Conservation (phyloP, 2,888 invertebrate genomes). For the Fragum fragum region DNA sequence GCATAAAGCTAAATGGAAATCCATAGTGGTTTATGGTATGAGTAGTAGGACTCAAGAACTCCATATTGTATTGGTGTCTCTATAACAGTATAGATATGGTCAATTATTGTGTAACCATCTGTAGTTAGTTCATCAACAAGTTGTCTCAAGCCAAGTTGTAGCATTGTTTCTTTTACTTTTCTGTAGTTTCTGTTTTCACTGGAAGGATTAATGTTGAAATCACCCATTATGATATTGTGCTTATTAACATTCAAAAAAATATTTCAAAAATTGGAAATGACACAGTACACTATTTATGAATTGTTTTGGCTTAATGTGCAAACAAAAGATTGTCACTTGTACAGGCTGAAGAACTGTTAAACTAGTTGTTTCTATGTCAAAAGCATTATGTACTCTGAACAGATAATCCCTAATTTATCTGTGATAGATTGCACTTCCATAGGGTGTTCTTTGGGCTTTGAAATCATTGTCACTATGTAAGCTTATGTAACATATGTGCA, state of each 20-base stretch:
- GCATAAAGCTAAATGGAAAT: too few relatives aligned
- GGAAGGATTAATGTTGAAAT: conserved; percentile 13
- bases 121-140: not conserved
- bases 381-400: not conserved
- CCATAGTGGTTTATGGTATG: conserved; percentile 35
- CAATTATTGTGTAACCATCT: conserved; percentile 2
- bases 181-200: not conserved
- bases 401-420: not conserved
- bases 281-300: too few relatives aligned
- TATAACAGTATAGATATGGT: conserved; percentile 16
- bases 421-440: conserved; percentile 1
- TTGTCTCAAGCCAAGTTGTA: not conserved
- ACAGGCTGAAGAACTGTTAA: conserved; percentile 4
- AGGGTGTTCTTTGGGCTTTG: not conserved
- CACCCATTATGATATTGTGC: conserved; percentile 20
- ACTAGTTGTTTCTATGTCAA: conserved; percentile 5
- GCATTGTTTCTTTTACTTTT: too few relatives aligned
- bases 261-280: too few relatives aligned
- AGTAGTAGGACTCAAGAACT: conserved; percentile 30
- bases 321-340: conserved; percentile 10
- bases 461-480: too few relatives aligned
- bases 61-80: conserved; percentile 22
- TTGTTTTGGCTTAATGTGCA: conserved; percentile 1
- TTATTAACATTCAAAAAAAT: not conserved
- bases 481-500: too few relatives aligned